phyloP scores from a whole-genome alignment of 2,888 invertebrate genomes.

The Rutpela maculata region DNA sequence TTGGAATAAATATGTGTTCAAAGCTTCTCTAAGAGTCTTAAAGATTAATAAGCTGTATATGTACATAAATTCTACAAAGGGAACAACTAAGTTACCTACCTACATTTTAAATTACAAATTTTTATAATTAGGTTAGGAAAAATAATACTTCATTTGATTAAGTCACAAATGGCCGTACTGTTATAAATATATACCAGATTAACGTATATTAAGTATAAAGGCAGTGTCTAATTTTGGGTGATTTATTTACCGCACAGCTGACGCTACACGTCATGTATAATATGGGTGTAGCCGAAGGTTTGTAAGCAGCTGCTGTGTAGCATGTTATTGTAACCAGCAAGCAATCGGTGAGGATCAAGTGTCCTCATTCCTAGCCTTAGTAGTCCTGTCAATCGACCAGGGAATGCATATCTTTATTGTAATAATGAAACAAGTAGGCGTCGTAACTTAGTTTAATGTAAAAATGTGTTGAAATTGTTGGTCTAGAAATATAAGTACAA shows the following conservation, averaged over 20 bases:
- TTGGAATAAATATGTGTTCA: no score
- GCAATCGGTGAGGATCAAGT: conserved; percentile 63
- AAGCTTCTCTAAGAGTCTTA: no score
- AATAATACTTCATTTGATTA: neutral
- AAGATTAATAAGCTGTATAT: no score
- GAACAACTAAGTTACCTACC: no score
- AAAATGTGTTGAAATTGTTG: conserved; percentile 73
- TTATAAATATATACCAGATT: neutral
- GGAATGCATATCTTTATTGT: conserved; percentile 74
- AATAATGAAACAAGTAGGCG: conserved; percentile 70
- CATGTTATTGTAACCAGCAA: conserved; percentile 59
- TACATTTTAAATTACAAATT: no score
- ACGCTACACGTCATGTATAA: conserved; percentile 32
- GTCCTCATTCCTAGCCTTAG: conserved; percentile 71
- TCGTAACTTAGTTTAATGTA: conserved; percentile 72
- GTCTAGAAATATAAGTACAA: conserved; percentile 72
- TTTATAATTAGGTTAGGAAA: no score
- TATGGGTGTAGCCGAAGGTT: conserved; percentile 27
- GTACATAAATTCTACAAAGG: no score
- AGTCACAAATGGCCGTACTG: neutral
- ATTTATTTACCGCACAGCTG: conserved; percentile 29
- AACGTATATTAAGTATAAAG: no score
- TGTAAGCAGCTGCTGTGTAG: conserved; percentile 62
- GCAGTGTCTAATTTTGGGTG: conserved; percentile 30
- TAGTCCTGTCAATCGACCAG: conserved; percentile 72